Base-by-base conservation (phyloP, 1,140 invertebrate species). In the Ganaspis sp. region DNA sequence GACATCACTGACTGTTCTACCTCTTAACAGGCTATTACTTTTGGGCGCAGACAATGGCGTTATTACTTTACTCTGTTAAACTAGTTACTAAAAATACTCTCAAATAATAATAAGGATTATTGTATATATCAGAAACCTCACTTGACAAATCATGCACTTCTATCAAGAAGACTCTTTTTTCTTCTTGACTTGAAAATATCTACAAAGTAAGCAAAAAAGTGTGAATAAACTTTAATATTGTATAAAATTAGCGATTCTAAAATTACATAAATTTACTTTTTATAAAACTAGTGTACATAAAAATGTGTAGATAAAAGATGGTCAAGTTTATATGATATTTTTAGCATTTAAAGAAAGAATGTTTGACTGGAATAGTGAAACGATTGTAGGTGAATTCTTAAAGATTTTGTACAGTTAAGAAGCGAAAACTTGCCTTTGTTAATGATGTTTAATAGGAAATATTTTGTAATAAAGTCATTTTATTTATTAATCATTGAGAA, bases 21-120 rank as follows among this genome's bases (percentile, higher is more conserved):
- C 98, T 9, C 90, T 98, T 0, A 99, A 99, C 90, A 94, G 96
- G 86, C 91, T 97, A 70, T 91, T 99, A 9, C 90, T 99, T 12
- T 91, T 99, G 12, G 98, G 97, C 21, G 95, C 97, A 70, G 98
- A 99, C 87, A 97, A 95, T 88, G 98, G 98, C 11, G 94, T 93
- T 83, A 97, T 99, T 71, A 95, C 93, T 83, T 92, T 98, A 49
- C 90, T 98, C 34, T 98, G 97, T 92, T 98, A 64, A 80, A 6
- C 38, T 76, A 19, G 4, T 64, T 29, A 49, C n/a, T 17, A 49
- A 49, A 15, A 49, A 19, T n/a, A 29, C 9, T 21, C 6, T 21
- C 6, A 26, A 64, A 4, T 26, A 3, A 9, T 0, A 23, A 23
- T 64, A 64, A 26, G 23, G n/a, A 64, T 6, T 29, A 29, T 26